Conservation (phyloP, 2,888 invertebrate species). For the Melangyna quadrimaculata region DNA sequence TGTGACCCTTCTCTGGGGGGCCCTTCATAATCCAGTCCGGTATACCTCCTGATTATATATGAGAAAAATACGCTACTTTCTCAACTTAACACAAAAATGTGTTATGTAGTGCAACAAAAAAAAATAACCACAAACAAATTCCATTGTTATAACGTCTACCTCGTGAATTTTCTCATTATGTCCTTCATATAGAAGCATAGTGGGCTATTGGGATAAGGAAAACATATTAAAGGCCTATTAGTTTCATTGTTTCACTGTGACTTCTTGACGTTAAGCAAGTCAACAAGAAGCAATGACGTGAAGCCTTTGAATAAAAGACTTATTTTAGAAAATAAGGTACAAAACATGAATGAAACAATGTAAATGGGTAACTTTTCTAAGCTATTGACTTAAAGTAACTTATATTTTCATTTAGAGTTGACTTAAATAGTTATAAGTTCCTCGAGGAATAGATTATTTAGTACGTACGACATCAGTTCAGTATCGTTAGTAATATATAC, state of each 20-base stretch:
- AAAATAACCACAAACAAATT: background rate
- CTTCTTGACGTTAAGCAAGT: slow-evolving; percentile 21
- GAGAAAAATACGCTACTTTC: slow-evolving; percentile 24
- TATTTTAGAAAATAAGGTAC: slow-evolving; percentile 15
- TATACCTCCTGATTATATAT: slow-evolving; percentile 10
- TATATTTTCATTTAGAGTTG: too few species aligned
- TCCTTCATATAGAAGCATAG: slow-evolving; percentile 45
- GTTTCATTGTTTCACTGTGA: slow-evolving; percentile 46
- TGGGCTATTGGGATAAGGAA: slow-evolving; percentile 62
- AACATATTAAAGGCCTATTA: slow-evolving; percentile 40
- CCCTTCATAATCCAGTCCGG: slow-evolving; percentile 13
- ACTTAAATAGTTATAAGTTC: too few species aligned
- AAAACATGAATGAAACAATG: background rate
- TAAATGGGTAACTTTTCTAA: background rate
- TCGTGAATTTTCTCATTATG: slow-evolving; percentile 70
- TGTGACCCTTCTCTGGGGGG: slow-evolving; percentile 8
- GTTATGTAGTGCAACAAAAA: slow-evolving; percentile 23
- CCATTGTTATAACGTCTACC: slow-evolving; percentile 38
- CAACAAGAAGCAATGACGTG: background rate
- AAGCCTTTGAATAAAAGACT: background rate
- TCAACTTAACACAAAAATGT: background rate
- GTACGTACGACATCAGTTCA: too few species aligned
- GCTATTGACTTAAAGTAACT: too few species aligned
- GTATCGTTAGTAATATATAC: too few species aligned
- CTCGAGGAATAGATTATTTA: too few species aligned